Evolutionary conservation across 2,797 vertebrate genomes (phyloP).

Genomic region (Sciaenops ocellatus): DNA sequence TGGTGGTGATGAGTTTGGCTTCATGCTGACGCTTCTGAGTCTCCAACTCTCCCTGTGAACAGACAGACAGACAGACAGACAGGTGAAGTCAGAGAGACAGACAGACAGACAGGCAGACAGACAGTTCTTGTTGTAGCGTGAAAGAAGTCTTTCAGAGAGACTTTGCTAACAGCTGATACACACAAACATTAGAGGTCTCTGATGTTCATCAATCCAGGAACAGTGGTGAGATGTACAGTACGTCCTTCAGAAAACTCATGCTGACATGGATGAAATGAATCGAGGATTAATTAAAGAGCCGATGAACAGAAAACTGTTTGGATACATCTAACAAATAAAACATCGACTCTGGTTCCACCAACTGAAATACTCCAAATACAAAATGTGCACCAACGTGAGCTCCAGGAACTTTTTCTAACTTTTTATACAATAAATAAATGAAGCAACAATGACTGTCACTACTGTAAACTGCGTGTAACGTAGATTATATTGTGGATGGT

Average conservation of each 20-base stretch:
- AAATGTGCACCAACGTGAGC: too few relatives aligned
- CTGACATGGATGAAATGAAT: too few relatives aligned
- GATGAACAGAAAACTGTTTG: too few relatives aligned
- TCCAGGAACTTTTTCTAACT: neutral
- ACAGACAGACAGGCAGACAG: too few relatives aligned
- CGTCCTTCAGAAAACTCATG: neutral
- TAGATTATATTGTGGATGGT: neutral
- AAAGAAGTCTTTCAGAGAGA: constrained; percentile 24
- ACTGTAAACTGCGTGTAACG: neutral
- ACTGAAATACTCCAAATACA: neutral
- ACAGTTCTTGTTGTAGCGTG: neutral
- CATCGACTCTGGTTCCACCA: neutral
- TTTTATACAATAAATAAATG: neutral
- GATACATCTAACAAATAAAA: too few relatives aligned
- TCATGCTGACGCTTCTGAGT: constrained; percentile 94
- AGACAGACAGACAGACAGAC: constrained; percentile 24
- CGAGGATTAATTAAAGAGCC: too few relatives aligned
- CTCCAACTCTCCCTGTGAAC: constrained; percentile 90
- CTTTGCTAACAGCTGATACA: neutral
- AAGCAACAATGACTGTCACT: too few relatives aligned
- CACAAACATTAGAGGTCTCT: too few relatives aligned
- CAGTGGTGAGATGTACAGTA: neutral
- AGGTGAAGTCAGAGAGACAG: constrained; percentile 15
- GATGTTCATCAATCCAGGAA: constrained; percentile 4
- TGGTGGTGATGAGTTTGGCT: constrained; percentile 90